Evolutionary conservation across 2,113 vertebrate genomes (phyloP), one percentile per base, ranked within the genome.

Genomic region (Rousettus leschenaultii): DNA sequence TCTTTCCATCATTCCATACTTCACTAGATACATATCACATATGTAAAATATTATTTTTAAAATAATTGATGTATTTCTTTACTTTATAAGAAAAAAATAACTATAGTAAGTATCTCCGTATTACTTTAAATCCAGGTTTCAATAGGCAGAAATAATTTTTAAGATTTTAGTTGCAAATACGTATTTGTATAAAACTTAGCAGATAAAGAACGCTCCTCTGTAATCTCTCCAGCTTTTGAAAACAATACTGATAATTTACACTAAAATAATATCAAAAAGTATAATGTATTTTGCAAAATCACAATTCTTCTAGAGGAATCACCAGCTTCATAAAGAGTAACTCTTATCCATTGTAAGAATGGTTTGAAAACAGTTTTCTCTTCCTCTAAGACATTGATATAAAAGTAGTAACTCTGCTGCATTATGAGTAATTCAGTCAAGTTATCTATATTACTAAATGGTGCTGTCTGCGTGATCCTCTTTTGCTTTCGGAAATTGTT

Each of bases 381-480:
- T 95, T 96, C 89, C 68, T 82, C 88, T 51, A 82, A 92, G 73
- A 85, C 53, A 90, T 85, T 93, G 78, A 63, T 86, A 84, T 96
- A 94, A 97, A 94, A 97, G 85, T 43, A 95, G 74, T 1, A 1
- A 45, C 35, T 86, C 85, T 78, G 24, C 95, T 91, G 84, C 51
- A 0, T 89, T 89, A 59, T 95, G 92, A 97, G 92, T 66, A 97
- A 98, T 86, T 61, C 51, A 89, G 82, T 94, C 59, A 97, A 98
- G 97, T 96, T 35, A 95, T 92, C 92, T 91, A 28, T 98, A 87
- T 96, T 97, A 97, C 96, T 98, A 97, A 97, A 93, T 78, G 40
- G 55, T 0, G 74, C 55, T 13, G 35, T 88, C 74, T 15, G 6
- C 83, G 45, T 89, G 95, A 97, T 93, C 1, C 0, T 92, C 68